Percentiles rank a stretch among this genome's conserved stretches.
phyloP scores from a whole-genome alignment of 2,113 vertebrate species.

The Perca fluviatilis region DNA sequence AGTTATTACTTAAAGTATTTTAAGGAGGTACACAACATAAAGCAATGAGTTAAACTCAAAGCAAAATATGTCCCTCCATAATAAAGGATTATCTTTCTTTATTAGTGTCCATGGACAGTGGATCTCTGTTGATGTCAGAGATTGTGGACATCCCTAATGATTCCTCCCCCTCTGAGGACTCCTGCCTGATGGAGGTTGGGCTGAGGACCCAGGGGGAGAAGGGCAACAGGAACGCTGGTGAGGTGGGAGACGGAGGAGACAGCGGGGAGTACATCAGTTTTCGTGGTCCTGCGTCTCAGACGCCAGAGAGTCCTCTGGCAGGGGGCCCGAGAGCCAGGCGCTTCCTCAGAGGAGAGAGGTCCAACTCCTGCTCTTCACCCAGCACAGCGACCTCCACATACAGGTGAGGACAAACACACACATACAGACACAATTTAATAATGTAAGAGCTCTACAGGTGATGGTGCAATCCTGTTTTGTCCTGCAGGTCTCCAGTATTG shows the following conservation, averaged over 20 bases:
- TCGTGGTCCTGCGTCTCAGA: constrained; percentile 86
- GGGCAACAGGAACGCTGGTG: constrained; percentile 47
- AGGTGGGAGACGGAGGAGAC: constrained; percentile 65
- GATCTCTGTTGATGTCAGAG: constrained; percentile 93
- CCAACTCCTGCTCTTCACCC: constrained; percentile 94
- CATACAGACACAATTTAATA: background rate
- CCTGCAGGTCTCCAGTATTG: constrained; percentile 82
- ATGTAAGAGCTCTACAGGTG: background rate
- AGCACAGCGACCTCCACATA: constrained; percentile 85
- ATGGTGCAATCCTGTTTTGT: background rate
- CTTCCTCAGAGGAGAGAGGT: constrained; percentile 89
- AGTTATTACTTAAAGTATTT: background rate
- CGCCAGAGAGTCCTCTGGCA: constrained; percentile 77
- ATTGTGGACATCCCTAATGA: constrained; percentile 95
- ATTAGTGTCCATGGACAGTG: constrained; percentile 94
- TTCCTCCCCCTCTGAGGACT: constrained; percentile 96
- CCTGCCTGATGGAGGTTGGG: constrained; percentile 91
- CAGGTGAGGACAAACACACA: constrained; percentile 65
- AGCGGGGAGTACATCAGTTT: constrained; percentile 87
- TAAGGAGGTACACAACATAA: background rate
- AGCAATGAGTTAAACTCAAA: background rate
- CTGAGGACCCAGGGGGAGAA: constrained; percentile 76
- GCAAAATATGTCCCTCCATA: background rate
- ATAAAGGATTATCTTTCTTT: background rate
- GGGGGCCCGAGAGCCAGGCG: constrained; percentile 85